Percentiles rank a stretch among this genome's conserved stretches.
These are phyloP conservation scores for Porphyrio hochstetteri DNA, from an alignment of 2,113 vertebrate species.

Conservation along the genomic window DNA sequence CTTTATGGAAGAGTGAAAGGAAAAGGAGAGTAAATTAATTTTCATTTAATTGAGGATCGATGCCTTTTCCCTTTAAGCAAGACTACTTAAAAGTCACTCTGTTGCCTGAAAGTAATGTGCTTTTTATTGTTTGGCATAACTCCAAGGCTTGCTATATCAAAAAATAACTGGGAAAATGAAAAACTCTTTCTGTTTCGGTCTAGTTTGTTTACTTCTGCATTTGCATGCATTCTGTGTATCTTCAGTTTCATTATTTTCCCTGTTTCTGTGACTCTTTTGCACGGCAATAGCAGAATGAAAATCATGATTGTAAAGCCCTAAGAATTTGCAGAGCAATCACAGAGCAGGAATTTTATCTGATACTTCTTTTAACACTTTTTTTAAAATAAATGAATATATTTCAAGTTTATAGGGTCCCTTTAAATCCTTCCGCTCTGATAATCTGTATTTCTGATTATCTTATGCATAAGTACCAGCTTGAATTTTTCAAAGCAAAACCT, in stretches of 20 bases:
- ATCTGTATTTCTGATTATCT: conserved; percentile 29
- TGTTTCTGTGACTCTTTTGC: not conserved
- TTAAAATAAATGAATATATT: not conserved
- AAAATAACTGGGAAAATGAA: not conserved
- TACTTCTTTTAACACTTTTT: not conserved
- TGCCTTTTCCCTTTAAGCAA: not conserved
- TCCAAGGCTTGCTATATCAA: not conserved
- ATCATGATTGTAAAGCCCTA: not conserved
- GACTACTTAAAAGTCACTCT: not conserved
- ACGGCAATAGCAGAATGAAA: not conserved
- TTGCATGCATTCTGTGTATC: not conserved
- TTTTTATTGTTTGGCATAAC: not conserved
- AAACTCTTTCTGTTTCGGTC: not conserved
- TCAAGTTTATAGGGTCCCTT: not conserved
- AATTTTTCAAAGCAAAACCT: conserved; percentile 40
- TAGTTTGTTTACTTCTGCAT: conserved; percentile 10
- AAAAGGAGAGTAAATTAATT: conserved; percentile 8
- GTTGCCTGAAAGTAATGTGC: not conserved
- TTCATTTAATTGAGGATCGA: conserved; percentile 7
- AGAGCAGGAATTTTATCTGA: not conserved
- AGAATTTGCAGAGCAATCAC: not conserved
- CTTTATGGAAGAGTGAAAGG: not conserved
- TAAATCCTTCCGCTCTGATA: conserved; percentile 11
- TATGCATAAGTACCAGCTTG: not conserved
- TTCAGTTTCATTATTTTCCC: not conserved